Evolutionary conservation across 2,888 invertebrate species (phyloP).

Genomic region (Hydriomena furcata): DNA sequence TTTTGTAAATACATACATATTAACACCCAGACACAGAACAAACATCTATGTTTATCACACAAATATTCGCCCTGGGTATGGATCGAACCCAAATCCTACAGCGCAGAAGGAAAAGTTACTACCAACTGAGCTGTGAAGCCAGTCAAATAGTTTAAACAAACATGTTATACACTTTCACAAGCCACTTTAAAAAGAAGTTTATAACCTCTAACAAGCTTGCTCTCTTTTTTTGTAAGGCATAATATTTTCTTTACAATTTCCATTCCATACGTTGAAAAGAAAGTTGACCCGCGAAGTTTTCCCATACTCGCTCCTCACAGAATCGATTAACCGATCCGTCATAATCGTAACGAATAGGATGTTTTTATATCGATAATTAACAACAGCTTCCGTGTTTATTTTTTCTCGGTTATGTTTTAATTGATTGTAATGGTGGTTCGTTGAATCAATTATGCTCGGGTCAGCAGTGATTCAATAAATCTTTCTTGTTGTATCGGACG

Average conservation of each 20-base stretch:
- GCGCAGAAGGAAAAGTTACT: too few relatives aligned
- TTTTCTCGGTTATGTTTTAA: constrained; percentile 65
- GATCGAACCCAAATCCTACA: too few relatives aligned
- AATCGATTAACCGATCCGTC: constrained; percentile 62
- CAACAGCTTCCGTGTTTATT: constrained; percentile 67
- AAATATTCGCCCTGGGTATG: too few relatives aligned
- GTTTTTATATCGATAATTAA: constrained; percentile 65
- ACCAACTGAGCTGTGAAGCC: too few relatives aligned
- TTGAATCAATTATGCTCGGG: constrained; percentile 62
- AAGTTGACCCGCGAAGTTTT: constrained; percentile 67
- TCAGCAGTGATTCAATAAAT: constrained; percentile 49
- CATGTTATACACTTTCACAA: background rate
- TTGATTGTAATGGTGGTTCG: constrained; percentile 63
- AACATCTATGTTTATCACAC: too few relatives aligned
- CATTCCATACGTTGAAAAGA: constrained; percentile 49
- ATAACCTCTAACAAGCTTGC: background rate
- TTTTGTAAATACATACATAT: too few relatives aligned
- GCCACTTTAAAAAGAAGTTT: background rate
- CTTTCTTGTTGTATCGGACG: constrained; percentile 13
- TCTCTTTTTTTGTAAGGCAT: constrained; percentile 2
- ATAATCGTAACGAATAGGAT: constrained; percentile 58
- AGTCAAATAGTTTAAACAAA: too few relatives aligned
- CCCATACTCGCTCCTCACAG: constrained; percentile 61
- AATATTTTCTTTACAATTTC: constrained; percentile 21
- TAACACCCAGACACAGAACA: too few relatives aligned